Conservation (phyloP, 2,888 invertebrate species). For the Xestia sexstrigata region DNA sequence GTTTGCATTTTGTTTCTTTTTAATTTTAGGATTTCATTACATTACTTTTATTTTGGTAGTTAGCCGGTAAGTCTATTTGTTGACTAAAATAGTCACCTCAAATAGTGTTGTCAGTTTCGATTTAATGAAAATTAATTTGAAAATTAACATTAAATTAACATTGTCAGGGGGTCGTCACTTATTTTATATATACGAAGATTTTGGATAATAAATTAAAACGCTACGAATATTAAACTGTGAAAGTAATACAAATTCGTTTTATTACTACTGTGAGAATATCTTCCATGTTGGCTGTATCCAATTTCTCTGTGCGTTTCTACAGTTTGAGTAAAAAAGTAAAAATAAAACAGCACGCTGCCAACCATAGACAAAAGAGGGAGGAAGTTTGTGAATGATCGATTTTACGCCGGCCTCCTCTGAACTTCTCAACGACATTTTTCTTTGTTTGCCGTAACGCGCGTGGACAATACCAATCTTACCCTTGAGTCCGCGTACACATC, state of each 20-base stretch:
- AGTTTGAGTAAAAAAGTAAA: slow-evolving; percentile 69
- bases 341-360: slow-evolving; percentile 84
- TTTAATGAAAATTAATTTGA: neutral
- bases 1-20: too few species aligned
- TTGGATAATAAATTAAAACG: neutral
- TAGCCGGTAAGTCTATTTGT: neutral
- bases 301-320: slow-evolving; percentile 29
- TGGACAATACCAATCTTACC: slow-evolving; percentile 80
- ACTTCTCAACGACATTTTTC: slow-evolving; percentile 89
- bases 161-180: neutral
- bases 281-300: slow-evolving; percentile 21
- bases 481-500: slow-evolving; percentile 76
- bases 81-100: neutral
- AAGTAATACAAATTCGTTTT: neutral
- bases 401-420: slow-evolving; percentile 88
- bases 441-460: slow-evolving; percentile 89
- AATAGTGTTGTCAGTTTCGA: neutral
- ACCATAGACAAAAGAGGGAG: slow-evolving; percentile 87
- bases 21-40: neutral
- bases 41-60: neutral
- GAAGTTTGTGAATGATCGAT: slow-evolving; percentile 90
- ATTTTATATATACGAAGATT: too few species aligned
- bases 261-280: neutral
- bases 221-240: too few species aligned
- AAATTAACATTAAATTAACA: too few species aligned